Evolutionary conservation across 2,113 vertebrate genomes (phyloP), one percentile per base, ranked within the genome.

Genomic region (Aythya baeri): DNA sequence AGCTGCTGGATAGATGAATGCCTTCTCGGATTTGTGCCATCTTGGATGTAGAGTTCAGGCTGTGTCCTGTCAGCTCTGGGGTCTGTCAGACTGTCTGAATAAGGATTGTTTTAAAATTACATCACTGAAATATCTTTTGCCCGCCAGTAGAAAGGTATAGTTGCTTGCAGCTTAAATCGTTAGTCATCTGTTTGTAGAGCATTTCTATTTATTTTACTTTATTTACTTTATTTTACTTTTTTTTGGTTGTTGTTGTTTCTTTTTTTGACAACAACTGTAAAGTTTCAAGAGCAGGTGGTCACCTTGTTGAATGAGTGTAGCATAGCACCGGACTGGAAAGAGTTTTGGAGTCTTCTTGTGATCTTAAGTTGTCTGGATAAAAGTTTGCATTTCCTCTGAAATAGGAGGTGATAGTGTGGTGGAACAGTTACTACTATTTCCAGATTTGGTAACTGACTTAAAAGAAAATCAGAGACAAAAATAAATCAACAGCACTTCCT

Each of bases 31-130:
- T 94, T 93, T 58, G n/a, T 92, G 94, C 95, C 96, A 78, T 97
- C 95, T 91, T 70, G 43, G 17, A 66, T 32, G 57, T 16, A 7
- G 43, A 97, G 93, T 84, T 90, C 96, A 94, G 91, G 41, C 88
- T 74, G 2, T 3, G 9, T 91, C 72, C 23, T 95, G 82, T 87
- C 82, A 92, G 86, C 88, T 93, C 92, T 97, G 96, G 88, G 88
- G 16, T 97, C 95, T 96, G 86, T 97, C 97, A 97, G 78, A 16
- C 91, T 95, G 95, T 96, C 96, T 89, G 82, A 75, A 23, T 27
- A 63, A 74, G 52, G 88, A 65, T 93, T 86, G 80, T 89, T 97
- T 77, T 80, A 50, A 92, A 94, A 88, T 95, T 79, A 73, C 82
- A 75, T 97, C 96, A 71, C 34, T 32, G 4, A 31, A 68, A 84